Evolutionary conservation across 2,888 invertebrate species (phyloP).

Genomic region (Psococerastis gibbosa): DNA sequence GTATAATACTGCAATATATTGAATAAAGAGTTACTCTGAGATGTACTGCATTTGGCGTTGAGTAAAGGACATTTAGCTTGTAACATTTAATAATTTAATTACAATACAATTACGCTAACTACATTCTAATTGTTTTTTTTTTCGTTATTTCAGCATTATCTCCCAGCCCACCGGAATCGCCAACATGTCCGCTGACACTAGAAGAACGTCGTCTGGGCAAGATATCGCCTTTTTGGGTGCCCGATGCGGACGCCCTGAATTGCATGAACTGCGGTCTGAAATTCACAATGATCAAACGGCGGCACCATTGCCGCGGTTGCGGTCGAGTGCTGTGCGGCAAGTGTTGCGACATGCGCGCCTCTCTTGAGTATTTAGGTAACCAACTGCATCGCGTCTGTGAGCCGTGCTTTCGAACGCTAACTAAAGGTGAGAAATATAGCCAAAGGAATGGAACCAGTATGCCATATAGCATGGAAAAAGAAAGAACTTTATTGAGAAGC

Average conservation of each 20-base stretch:
- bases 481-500: too few relatives aligned
- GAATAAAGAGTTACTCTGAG: too few relatives aligned
- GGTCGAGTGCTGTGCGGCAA: constrained; percentile 61
- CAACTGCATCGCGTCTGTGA: constrained; percentile 63
- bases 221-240: constrained; percentile 70
- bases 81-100: too few relatives aligned
- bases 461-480: too few relatives aligned
- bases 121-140: too few relatives aligned
- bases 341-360: constrained; percentile 53
- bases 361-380: constrained; percentile 49
- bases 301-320: constrained; percentile 71
- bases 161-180: too few relatives aligned
- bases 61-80: too few relatives aligned
- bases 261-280: constrained; percentile 68
- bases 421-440: constrained; percentile 25
- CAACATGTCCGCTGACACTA: constrained; percentile 12
- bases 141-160: too few relatives aligned
- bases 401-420: constrained; percentile 42
- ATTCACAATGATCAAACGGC: constrained; percentile 61
- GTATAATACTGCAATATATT: too few relatives aligned
- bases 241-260: constrained; percentile 57
- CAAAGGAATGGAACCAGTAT: too few relatives aligned
- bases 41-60: too few relatives aligned
- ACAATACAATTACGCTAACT: too few relatives aligned
- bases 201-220: constrained; percentile 35